phyloP scores from a whole-genome alignment of 2,113 vertebrate genomes.

The Syngnathus typhle region DNA sequence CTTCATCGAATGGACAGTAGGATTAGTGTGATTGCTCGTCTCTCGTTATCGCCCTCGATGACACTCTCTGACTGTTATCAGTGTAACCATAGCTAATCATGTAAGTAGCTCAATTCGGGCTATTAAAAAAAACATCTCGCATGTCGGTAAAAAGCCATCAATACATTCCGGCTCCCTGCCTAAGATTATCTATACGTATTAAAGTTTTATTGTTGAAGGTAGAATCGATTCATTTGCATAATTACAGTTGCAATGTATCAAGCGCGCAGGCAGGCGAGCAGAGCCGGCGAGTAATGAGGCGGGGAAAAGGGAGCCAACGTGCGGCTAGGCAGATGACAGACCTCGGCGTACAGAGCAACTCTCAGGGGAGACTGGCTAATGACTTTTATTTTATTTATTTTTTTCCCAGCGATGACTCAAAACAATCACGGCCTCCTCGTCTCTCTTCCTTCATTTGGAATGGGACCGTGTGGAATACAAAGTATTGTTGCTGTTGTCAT shows the following conservation, averaged over 20 bases:
- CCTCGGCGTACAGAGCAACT: slow-evolving; percentile 19
- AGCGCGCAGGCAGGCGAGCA: slow-evolving; percentile 28
- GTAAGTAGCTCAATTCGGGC: slow-evolving; percentile 27
- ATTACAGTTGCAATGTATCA: slow-evolving; percentile 42
- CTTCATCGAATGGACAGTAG: neutral
- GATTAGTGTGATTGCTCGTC: neutral
- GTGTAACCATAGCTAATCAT: slow-evolving; percentile 30
- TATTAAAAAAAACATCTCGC: slow-evolving; percentile 42
- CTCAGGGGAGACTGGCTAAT: slow-evolving; percentile 39
- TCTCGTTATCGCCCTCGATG: neutral
- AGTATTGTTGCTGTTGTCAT: neutral
- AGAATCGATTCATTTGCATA: slow-evolving; percentile 44
- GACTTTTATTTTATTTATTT: slow-evolving; percentile 38
- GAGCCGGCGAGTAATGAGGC: slow-evolving; percentile 46
- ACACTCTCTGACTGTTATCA: slow-evolving; percentile 10
- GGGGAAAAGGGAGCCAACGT: slow-evolving; percentile 38
- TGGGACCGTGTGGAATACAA: neutral
- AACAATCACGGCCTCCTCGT: slow-evolving; percentile 16
- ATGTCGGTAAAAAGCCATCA: slow-evolving; percentile 18
- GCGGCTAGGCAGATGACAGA: slow-evolving; percentile 33
- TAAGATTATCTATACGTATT: slow-evolving; percentile 29
- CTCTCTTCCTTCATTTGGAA: neutral
- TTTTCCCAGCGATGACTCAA: slow-evolving; percentile 33
- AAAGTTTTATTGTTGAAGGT: slow-evolving; percentile 30
- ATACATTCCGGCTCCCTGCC: slow-evolving; percentile 8